Base-by-base conservation (phyloP, 2,888 invertebrate genomes). In the Conchocele bisecta region DNA sequence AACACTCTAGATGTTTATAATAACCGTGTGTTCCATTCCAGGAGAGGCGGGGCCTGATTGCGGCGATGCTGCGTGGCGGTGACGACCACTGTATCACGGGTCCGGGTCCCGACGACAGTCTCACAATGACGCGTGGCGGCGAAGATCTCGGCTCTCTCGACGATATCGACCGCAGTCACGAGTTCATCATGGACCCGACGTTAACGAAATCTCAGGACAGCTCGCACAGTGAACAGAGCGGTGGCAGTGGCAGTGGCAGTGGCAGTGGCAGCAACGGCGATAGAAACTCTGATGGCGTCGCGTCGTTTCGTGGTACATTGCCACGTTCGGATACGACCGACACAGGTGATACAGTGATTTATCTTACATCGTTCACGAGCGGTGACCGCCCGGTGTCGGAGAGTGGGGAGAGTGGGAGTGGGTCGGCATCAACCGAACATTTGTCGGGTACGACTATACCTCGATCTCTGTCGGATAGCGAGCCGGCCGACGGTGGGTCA, bases 31-130 rank as follows among this genome's bases (percentile, higher is more conserved):
- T 35, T 51, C 3, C 20, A 17, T 76, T 79, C 6, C 64, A 84
- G 83, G 82, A 84, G 61, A 79, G 74, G 2, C 60, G 79, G 17
- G 82, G 80, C 15, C 58, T 84, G 50, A 80, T 84, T 7, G 84
- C 80, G 2, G 81, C 79, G 26, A 83, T 84, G 83, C 39, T 84
- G 53, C 70, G 76, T 17, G 80, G 80, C 15, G 69, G 72, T 39
- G 41, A 26, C n/a, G 13, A 9, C 6, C 24, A 15, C n/a, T 74
- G 74, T 48, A 33, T 74, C 29, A 67, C 64, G 6, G 44, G 50
- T n/a, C 42, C 53, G n/a, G 57, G 65, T 5, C 68, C 56, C 0
- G 74, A 74, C 26, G 74, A 74, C 24, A 65, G 71, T 41, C 68
- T 71, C 37, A 70, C 57, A 4, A 37, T 53, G 6, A 64, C 65